Percentiles rank a stretch among this genome's conserved stretches.
Conservation (phyloP, 2,888 invertebrate species). For the Tinea semifulvella region DNA sequence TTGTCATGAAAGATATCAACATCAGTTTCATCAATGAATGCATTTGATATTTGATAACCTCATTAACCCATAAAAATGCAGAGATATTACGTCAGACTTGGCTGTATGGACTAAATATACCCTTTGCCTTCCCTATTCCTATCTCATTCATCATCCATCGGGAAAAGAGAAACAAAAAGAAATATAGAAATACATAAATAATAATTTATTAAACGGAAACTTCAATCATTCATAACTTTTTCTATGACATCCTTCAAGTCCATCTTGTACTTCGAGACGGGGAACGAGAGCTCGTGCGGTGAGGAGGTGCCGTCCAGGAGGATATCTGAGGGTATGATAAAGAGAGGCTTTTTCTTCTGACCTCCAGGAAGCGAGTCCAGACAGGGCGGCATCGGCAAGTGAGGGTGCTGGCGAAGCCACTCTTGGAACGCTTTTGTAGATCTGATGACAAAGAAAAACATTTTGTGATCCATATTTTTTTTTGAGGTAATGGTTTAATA, state of each 20-base stretch:
- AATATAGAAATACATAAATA: too few species aligned
- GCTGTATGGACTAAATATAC: too few species aligned
- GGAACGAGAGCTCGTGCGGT: slow-evolving; percentile 43
- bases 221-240: slow-evolving; percentile 36
- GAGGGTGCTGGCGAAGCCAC: slow-evolving; percentile 39
- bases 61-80: too few species aligned
- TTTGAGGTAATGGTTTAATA: too few species aligned
- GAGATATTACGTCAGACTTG: too few species aligned
- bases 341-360: slow-evolving; percentile 35
- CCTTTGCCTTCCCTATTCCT: too few species aligned
- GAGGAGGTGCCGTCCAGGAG: slow-evolving; percentile 24
- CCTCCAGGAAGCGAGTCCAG: slow-evolving; percentile 19
- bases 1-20: too few species aligned
- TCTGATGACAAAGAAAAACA: slow-evolving; percentile 33
- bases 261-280: slow-evolving; percentile 46
- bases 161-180: too few species aligned
- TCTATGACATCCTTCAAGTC: slow-evolving; percentile 52
- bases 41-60: too few species aligned
- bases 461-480: too few species aligned
- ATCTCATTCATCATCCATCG: too few species aligned
- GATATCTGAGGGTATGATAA: slow-evolving; percentile 49
- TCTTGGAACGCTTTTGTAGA: slow-evolving; percentile 50
- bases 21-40: too few species aligned
- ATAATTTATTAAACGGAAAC: slow-evolving; percentile 17
- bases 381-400: slow-evolving; percentile 44